phyloP scores from a whole-genome alignment of 2,888 invertebrate species.

The Tenthredo notha region DNA sequence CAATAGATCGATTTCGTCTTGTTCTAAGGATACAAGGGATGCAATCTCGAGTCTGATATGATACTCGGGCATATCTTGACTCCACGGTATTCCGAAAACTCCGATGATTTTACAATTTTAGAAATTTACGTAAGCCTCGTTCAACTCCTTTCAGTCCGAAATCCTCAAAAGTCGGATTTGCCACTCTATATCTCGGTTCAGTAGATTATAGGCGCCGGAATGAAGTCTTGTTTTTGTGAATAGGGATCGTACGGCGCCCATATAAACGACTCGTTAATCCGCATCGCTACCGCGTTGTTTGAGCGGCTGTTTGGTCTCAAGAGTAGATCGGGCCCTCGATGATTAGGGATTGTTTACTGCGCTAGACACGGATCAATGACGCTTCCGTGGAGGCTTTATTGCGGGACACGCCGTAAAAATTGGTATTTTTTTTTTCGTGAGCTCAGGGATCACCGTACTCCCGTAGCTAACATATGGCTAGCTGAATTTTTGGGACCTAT shows the following conservation, averaged over 20 bases:
- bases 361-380: slow-evolving; percentile 53
- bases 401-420: slow-evolving; percentile 55
- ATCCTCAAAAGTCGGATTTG: neutral
- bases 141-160: neutral
- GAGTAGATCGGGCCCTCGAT: slow-evolving; percentile 48
- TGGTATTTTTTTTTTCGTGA: slow-evolving; percentile 58
- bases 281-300: slow-evolving; percentile 49
- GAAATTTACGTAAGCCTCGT: too few species aligned
- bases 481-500: slow-evolving; percentile 64
- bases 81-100: too few species aligned
- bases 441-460: slow-evolving; percentile 49
- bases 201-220: neutral
- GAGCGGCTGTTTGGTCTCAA: neutral
- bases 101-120: too few species aligned
- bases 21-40: too few species aligned
- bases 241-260: slow-evolving; percentile 10
- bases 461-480: slow-evolving; percentile 67
- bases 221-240: neutral
- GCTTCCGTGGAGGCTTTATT: slow-evolving; percentile 54
- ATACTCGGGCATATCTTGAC: too few species aligned
- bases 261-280: slow-evolving; percentile 49
- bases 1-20: too few species aligned
- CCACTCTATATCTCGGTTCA: neutral
- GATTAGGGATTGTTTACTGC: slow-evolving; percentile 54
- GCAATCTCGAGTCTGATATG: too few species aligned